A percentile compares a stretch with the other conserved stretches of the same genome.
Evolutionary conservation across 2,888 invertebrate genomes (phyloP).

Genomic region (Pimpla rufipes): DNA sequence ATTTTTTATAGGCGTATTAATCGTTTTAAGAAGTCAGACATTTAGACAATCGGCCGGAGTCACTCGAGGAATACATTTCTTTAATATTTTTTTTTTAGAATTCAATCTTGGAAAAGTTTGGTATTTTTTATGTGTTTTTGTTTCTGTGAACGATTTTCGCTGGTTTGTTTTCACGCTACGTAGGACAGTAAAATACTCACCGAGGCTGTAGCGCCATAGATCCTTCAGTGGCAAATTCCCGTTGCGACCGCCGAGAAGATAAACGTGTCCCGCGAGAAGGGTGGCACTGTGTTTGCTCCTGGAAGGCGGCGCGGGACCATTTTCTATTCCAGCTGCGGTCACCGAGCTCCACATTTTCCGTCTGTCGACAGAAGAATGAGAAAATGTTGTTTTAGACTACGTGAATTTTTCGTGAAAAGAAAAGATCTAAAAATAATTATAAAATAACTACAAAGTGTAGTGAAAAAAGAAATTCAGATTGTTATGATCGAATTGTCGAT

Average conservation of each 20-base stretch:
- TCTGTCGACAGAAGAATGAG: slow-evolving; percentile 66
- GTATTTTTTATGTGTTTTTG: neutral
- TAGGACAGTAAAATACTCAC: slow-evolving; percentile 84
- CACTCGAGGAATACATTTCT: no score
- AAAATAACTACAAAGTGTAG: no score
- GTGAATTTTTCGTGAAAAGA: neutral
- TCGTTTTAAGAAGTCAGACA: no score
- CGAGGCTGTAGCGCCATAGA: slow-evolving; percentile 93
- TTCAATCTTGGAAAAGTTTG: neutral
- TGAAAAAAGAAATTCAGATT: no score
- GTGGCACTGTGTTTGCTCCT: slow-evolving; percentile 94
- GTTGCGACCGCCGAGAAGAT: slow-evolving; percentile 94
- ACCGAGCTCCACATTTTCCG: slow-evolving; percentile 88
- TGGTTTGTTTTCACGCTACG: neutral
- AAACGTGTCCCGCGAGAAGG: slow-evolving; percentile 91
- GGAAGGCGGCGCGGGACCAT: slow-evolving; percentile 88
- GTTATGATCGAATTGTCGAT: no score
- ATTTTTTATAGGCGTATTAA: no score
- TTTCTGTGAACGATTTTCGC: no score
- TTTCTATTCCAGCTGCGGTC: slow-evolving; percentile 86
- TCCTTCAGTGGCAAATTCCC: slow-evolving; percentile 93
- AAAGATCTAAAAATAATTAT: slow-evolving; percentile 12
- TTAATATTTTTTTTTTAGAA: neutral
- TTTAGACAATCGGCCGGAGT: no score
- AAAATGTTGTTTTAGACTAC: neutral